Evolutionary conservation across 2,888 invertebrate genomes (phyloP).

Genomic region (Pachydiplax longipennis): DNA sequence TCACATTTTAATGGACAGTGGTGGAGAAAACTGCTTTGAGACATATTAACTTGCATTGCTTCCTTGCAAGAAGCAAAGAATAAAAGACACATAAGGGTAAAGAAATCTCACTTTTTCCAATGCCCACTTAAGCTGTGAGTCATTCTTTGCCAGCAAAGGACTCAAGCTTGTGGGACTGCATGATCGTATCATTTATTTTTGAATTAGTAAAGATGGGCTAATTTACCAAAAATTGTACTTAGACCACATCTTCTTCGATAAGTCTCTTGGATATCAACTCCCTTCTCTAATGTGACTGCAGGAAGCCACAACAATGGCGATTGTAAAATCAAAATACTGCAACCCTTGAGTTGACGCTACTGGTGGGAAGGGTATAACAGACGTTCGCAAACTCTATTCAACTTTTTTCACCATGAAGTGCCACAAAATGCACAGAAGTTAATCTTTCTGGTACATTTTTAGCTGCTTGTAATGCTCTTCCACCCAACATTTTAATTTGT

Average conservation of each 20-base stretch:
- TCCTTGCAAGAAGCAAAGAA: not conserved
- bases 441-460: not conserved
- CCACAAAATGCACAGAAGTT: not conserved
- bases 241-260: not conserved
- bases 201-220: not conserved
- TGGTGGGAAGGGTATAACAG: not conserved
- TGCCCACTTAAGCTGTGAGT: not conserved
- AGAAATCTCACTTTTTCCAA: constrained; percentile 26
- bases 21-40: constrained; percentile 11
- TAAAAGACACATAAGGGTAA: constrained; percentile 37
- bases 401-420: not conserved
- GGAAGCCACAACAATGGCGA: not conserved
- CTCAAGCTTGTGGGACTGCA: not conserved
- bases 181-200: not conserved
- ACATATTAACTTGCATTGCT: not conserved
- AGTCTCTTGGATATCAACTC: not conserved
- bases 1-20: constrained; percentile 16
- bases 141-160: constrained; percentile 41
- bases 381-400: not conserved
- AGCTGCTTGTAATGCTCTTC: not conserved
- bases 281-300: not conserved
- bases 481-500: constrained; percentile 19
- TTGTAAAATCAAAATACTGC: constrained; percentile 1
- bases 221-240: constrained; percentile 7
- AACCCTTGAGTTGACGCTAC: not conserved